Conservation (phyloP, 2,113 vertebrate genomes). For the Petrocephalus microphthalmus region DNA sequence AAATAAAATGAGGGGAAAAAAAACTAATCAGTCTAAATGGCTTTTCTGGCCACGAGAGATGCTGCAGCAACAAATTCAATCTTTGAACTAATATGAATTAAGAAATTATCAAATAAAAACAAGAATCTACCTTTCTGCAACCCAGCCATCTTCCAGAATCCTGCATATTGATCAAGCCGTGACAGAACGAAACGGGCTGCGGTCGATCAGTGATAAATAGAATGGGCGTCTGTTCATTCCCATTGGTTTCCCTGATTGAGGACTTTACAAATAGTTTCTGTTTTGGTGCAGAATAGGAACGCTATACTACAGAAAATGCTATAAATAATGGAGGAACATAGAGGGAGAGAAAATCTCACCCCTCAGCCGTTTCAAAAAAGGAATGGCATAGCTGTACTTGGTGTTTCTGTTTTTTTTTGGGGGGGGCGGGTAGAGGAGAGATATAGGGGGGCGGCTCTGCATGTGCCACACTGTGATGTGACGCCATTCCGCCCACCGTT, state of each 20-base stretch:
- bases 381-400: neutral
- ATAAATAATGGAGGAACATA: neutral
- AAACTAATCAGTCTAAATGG: neutral
- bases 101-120: constrained; percentile 5
- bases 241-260: neutral
- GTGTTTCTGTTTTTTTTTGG: neutral
- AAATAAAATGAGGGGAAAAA: neutral
- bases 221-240: neutral
- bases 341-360: neutral
- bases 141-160: neutral
- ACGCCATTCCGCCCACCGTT: neutral
- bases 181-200: neutral
- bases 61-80: neutral
- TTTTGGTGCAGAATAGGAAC: neutral
- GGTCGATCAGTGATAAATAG: neutral
- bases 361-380: neutral
- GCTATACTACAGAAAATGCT: neutral
- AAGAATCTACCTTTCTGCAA: neutral
- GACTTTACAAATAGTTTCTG: neutral
- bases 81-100: neutral
- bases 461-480: neutral
- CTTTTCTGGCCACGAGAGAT: neutral
- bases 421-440: neutral
- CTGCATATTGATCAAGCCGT: neutral
- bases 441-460: neutral